phyloP scores from a whole-genome alignment of 2,797 vertebrate genomes.

The Sphenopsis melanotis region DNA sequence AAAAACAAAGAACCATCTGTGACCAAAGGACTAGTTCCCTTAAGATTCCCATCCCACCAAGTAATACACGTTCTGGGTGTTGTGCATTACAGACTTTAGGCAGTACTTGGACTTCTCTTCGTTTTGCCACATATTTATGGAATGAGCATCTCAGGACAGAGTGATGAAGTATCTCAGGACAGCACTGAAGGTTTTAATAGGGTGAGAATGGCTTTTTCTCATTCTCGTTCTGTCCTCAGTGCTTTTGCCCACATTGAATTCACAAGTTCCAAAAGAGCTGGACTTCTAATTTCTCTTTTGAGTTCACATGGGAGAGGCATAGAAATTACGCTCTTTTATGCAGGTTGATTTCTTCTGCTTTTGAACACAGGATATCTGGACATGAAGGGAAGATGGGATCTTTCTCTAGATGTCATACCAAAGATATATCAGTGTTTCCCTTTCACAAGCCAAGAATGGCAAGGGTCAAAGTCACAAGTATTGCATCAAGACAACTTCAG shows the following conservation, averaged over 20 bases:
- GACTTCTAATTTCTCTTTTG: not conserved
- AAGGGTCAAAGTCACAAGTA: not conserved
- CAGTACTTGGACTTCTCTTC: not conserved
- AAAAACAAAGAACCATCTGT: not conserved
- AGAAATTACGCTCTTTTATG: not conserved
- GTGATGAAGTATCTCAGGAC: not conserved
- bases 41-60: not conserved
- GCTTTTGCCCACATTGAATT: not conserved
- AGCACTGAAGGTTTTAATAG: not conserved
- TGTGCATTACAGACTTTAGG: not conserved
- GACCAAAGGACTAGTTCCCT: not conserved
- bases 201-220: not conserved
- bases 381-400: not conserved
- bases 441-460: not conserved
- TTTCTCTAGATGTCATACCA: not conserved
- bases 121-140: not conserved
- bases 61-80: not conserved
- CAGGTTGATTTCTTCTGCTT: not conserved
- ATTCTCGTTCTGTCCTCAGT: not conserved
- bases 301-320: not conserved
- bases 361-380: not conserved
- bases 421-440: not conserved
- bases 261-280: not conserved
- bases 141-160: not conserved
- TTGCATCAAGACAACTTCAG: not conserved